Evolutionary conservation across 2,888 invertebrate species (phyloP).

Genomic region (Danaus chrysippus): DNA sequence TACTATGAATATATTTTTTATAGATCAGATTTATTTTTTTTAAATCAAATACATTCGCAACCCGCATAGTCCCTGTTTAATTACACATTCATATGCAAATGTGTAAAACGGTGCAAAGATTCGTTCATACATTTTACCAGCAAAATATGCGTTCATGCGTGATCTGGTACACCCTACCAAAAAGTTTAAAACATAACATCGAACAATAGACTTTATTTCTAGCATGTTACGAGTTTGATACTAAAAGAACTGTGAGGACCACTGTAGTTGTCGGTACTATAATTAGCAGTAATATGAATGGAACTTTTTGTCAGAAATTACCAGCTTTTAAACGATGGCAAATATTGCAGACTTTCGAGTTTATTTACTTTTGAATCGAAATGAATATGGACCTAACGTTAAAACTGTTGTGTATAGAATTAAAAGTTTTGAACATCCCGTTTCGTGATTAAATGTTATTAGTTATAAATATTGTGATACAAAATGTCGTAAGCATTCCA

Average conservation of each 20-base stretch:
- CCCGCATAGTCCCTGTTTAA: conserved; percentile 61
- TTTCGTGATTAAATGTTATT: conserved; percentile 21
- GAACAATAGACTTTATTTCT: conserved; percentile 16
- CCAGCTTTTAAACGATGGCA: conserved; percentile 39
- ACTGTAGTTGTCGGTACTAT: conserved; percentile 56
- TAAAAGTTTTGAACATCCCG: conserved; percentile 11
- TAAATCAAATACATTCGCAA: conserved; percentile 44
- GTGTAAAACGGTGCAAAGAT: conserved; percentile 68
- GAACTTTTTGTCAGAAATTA: conserved; percentile 53
- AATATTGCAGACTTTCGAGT: conserved; percentile 26
- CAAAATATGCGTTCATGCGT: conserved; percentile 69
- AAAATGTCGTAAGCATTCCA: conserved; percentile 8
- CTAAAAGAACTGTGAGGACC: neutral
- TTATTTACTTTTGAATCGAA: conserved; percentile 20
- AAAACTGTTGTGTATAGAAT: conserved; percentile 9
- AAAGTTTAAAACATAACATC: neutral
- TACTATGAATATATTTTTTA: no score
- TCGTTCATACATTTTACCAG: conserved; percentile 61
- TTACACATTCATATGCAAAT: conserved; percentile 78
- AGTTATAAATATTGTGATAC: conserved; percentile 11
- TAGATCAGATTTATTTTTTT: conserved; percentile 40
- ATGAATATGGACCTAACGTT: conserved; percentile 14
- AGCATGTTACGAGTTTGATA: neutral
- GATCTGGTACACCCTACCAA: conserved; percentile 42
- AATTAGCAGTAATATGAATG: conserved; percentile 69